These are phyloP conservation scores for Actinia equina DNA, from an alignment of 64 coral and sea anemone genomes.

Conservation along the genomic window DNA sequence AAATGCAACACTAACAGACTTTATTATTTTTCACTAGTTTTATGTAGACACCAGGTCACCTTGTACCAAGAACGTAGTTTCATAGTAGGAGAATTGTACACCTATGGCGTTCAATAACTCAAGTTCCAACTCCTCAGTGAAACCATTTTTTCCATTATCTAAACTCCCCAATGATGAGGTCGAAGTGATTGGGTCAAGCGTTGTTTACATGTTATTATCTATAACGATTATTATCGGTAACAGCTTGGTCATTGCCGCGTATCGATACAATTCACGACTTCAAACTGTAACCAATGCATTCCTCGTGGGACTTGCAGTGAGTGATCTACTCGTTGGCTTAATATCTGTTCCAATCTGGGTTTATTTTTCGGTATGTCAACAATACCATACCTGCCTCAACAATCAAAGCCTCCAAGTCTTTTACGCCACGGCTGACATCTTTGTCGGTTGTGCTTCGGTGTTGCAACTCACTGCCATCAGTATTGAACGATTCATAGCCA, in stretches of 20 bases:
- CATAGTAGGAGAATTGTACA: neutral
- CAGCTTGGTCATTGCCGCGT: slow-evolving; percentile 62
- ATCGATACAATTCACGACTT: slow-evolving; percentile 40
- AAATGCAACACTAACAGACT: neutral
- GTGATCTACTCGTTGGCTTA: slow-evolving; percentile 76
- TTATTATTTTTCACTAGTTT: neutral
- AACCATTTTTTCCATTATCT: neutral
- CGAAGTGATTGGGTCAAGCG: slow-evolving; percentile 35
- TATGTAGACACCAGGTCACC: neutral
- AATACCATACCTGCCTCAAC: slow-evolving; percentile 16
- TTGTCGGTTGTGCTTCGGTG: slow-evolving; percentile 70
- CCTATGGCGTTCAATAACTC: neutral
- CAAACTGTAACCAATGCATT: slow-evolving; percentile 69
- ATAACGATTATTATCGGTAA: slow-evolving; percentile 61
- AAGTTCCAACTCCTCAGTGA: neutral
- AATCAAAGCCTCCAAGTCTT: slow-evolving; percentile 17
- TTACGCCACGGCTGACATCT: slow-evolving; percentile 70
- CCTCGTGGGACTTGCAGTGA: slow-evolving; percentile 73
- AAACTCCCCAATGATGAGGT: slow-evolving; percentile 25
- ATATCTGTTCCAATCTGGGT: slow-evolving; percentile 82
- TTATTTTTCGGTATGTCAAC: slow-evolving; percentile 60
- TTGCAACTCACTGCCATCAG: slow-evolving; percentile 87
- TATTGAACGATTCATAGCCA: slow-evolving; percentile 75
- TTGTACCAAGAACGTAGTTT: neutral
- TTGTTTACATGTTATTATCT: slow-evolving; percentile 49